Percentiles rank a stretch among this genome's conserved stretches.
These are phyloP conservation scores for Atherix ibis DNA, from an alignment of 2,888 invertebrate species.

Conservation along the genomic window DNA sequence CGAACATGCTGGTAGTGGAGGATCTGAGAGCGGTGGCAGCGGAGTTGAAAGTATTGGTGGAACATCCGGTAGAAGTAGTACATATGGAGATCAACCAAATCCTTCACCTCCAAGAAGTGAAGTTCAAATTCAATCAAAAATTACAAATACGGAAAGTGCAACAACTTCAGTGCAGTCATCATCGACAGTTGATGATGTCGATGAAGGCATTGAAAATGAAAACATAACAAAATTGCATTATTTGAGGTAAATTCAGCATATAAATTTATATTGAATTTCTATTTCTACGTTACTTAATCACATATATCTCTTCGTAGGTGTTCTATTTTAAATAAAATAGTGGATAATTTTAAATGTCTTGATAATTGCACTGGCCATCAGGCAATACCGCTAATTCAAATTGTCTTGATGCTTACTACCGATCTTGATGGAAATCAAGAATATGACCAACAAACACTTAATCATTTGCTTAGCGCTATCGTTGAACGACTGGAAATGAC, in stretches of 20 bases:
- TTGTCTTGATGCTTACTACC: constrained; percentile 73
- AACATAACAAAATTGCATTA: constrained; percentile 27
- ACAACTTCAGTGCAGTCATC: constrained; percentile 13
- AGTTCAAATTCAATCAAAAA: constrained; percentile 12
- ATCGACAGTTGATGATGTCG: constrained; percentile 20
- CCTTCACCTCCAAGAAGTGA: constrained; percentile 26
- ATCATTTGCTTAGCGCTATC: constrained; percentile 55
- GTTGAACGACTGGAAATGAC: constrained; percentile 53
- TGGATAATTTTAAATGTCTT: constrained; percentile 61
- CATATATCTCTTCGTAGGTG: constrained; percentile 16
- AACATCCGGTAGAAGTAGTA: constrained; percentile 87
- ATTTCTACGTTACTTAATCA: constrained; percentile 2
- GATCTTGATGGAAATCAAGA: constrained; percentile 79
- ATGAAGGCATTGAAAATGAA: constrained; percentile 25
- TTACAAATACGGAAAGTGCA: no score
- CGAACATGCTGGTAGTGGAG: constrained; percentile 55
- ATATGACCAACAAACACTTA: constrained; percentile 59
- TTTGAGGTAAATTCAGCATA: constrained; percentile 19
- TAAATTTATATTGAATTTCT: background rate
- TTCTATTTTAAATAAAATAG: constrained; percentile 55
- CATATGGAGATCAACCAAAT: constrained; percentile 54
- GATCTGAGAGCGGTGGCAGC: constrained; percentile 82
- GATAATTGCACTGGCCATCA: constrained; percentile 65
- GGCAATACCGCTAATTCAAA: constrained; percentile 85
- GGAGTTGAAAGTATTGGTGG: constrained; percentile 85